Conservation (phyloP, 2,113 vertebrate species). For the Poeciliopsis occidentalis region DNA sequence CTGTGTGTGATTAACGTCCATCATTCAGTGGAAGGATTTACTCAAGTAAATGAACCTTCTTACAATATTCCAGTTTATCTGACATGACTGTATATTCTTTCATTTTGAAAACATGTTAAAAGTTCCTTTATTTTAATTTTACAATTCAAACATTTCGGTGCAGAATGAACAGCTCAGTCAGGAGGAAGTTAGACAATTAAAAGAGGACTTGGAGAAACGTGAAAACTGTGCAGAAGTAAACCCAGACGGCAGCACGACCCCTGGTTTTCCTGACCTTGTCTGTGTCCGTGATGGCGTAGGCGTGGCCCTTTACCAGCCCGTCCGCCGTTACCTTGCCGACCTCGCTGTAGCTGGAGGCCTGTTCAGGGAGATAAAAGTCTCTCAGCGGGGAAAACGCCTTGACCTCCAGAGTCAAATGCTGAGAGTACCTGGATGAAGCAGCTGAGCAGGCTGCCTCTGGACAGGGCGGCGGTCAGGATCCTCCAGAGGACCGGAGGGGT, state of each 20-base stretch:
- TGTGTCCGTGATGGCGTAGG: slow-evolving; percentile 81
- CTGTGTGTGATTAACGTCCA: too few species aligned
- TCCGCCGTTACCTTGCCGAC: slow-evolving; percentile 72
- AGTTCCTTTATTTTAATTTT: too few species aligned
- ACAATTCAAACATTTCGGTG: too few species aligned
- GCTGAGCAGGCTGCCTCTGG: slow-evolving; percentile 77
- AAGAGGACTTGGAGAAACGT: too few species aligned
- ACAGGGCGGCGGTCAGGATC: slow-evolving; percentile 67
- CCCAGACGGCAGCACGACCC: not conserved
- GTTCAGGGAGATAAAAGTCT: not conserved
- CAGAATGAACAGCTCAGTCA: too few species aligned
- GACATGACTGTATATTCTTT: too few species aligned
- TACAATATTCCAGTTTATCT: too few species aligned
- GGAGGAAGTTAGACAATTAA: too few species aligned
- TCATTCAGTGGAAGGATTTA: too few species aligned
- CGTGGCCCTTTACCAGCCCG: slow-evolving; percentile 81
- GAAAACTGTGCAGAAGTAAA: too few species aligned
- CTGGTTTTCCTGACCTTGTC: slow-evolving; percentile 68
- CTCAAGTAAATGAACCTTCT: too few species aligned
- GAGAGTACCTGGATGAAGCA: slow-evolving; percentile 81
- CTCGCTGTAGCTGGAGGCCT: slow-evolving; percentile 73
- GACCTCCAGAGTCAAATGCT: not conserved
- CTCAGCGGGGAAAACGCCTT: not conserved
- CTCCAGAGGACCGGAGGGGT: slow-evolving; percentile 79
- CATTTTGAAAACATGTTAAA: too few species aligned